phyloP scores from a whole-genome alignment of 2,888 invertebrate species.

The Drosophila niveifrons region DNA sequence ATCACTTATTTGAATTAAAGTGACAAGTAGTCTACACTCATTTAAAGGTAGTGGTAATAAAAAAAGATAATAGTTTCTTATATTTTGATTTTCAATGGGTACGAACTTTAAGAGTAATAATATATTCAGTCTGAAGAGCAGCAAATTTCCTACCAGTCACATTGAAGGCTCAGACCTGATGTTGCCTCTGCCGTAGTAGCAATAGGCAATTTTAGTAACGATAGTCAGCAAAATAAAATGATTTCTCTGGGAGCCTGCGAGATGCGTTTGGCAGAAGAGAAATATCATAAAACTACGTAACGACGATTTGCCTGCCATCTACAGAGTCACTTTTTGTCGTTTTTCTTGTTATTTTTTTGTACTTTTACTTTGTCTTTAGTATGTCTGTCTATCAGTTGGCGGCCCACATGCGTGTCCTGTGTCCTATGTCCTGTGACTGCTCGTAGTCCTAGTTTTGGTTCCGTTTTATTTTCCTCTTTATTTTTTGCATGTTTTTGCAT shows the following conservation, averaged over 20 bases:
- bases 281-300: slow-evolving; percentile 78
- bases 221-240: slow-evolving; percentile 78
- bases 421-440: slow-evolving; percentile 48
- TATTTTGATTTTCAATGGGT: neutral
- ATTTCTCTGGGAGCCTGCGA: slow-evolving; percentile 58
- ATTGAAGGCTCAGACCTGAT: neutral
- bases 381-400: slow-evolving; percentile 21
- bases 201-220: slow-evolving; percentile 78
- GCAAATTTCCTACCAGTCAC: slow-evolving; percentile 56
- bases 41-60: no score
- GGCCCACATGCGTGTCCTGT: slow-evolving; percentile 64
- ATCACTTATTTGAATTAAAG: no score
- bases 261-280: slow-evolving; percentile 35
- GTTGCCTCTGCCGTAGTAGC: slow-evolving; percentile 10
- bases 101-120: no score
- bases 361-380: slow-evolving; percentile 7
- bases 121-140: neutral
- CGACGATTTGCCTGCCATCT: slow-evolving; percentile 72
- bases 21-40: no score
- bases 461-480: slow-evolving; percentile 50
- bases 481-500: slow-evolving; percentile 65
- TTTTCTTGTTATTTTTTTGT: slow-evolving; percentile 21
- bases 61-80: neutral
- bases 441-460: slow-evolving; percentile 42
- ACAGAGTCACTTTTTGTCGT: slow-evolving; percentile 30